phyloP scores from a whole-genome alignment of 2,113 vertebrate species.

The Pseudolaguvia tuberculata region DNA sequence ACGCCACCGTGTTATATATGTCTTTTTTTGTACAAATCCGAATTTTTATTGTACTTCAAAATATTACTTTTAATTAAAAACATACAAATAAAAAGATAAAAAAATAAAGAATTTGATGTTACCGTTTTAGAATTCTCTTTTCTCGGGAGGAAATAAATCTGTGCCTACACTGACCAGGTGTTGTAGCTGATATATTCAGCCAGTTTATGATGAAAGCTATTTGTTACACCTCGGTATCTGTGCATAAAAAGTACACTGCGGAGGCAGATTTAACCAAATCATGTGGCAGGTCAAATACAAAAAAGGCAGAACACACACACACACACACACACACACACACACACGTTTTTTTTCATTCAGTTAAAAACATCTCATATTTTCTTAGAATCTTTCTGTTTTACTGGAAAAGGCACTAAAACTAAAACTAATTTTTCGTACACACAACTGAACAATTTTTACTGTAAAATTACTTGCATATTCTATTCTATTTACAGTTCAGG shows the following conservation, averaged over 20 bases:
- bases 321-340: not conserved
- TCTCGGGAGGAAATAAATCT: not conserved
- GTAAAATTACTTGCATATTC: not conserved
- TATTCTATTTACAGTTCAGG: too few relatives aligned
- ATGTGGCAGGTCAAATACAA: not conserved
- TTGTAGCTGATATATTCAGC: not conserved
- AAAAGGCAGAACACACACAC: not conserved
- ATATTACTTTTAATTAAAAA: too few relatives aligned
- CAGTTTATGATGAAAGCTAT: conserved; percentile 8
- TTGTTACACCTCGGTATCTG: not conserved
- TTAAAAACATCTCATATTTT: not conserved
- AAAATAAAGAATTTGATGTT: too few relatives aligned
- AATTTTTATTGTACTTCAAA: too few relatives aligned
- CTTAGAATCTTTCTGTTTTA: not conserved
- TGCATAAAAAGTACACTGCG: not conserved
- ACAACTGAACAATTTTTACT: not conserved
- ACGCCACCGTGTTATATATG: too few relatives aligned
- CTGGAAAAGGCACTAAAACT: not conserved
- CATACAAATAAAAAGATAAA: too few relatives aligned
- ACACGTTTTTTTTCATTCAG: not conserved
- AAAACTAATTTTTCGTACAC: too few relatives aligned
- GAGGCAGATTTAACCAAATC: not conserved
- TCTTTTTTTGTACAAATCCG: too few relatives aligned
- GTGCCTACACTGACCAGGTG: not conserved
- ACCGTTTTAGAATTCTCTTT: not conserved